Base-by-base conservation (phyloP, 2,888 invertebrate species). In the Herminia tarsipennalis region DNA sequence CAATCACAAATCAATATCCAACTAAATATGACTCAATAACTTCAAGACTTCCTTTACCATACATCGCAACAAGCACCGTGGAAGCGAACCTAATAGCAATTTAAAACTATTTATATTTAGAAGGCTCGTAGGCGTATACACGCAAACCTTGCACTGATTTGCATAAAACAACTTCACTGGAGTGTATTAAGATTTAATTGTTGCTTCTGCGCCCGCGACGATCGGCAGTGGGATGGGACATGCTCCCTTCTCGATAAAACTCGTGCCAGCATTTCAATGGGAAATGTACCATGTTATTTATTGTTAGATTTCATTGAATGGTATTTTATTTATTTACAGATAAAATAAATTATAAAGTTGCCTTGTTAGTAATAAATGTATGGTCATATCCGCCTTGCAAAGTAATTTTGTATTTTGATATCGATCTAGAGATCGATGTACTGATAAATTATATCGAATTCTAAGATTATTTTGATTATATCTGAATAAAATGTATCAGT, bases 111-210 rank as follows among this genome's bases (percentile, higher is more conserved):
- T 78, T 77, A 78, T 78, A 78, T 83, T 81, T 81, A 83, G 71
- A 64, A 72, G 65, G 54, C 59, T 63, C 65, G 73, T 89, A 86
- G 89, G 90, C 88, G 90, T 83, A 67, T 76, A 90, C 89, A 90
- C 88, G 90, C 89, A 76, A 89, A 70, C 70, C 74, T 60, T 69
- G 73, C 55, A 59, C 74, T 75, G 74, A 90, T 91, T 91, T 88
- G 88, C 91, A 91, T 91, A 90, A 83, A 86, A 91, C 91, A 91
- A 88, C 88, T 81, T 79, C 82, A 81, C 77, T 78, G 77, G 81
- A 77, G 72, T 72, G 86, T 88, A 88, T 91, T 90, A 88, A 88
- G 88, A 85, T 89, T 91, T 91, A 90, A 91, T 91, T 91, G 90
- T 90, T 79, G 79, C 70, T 58, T 42, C 66, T 33, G 62, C 49